These are phyloP conservation scores for Burhinus bistriatus DNA, from an alignment of 2,113 vertebrate species.

Conservation along the genomic window DNA sequence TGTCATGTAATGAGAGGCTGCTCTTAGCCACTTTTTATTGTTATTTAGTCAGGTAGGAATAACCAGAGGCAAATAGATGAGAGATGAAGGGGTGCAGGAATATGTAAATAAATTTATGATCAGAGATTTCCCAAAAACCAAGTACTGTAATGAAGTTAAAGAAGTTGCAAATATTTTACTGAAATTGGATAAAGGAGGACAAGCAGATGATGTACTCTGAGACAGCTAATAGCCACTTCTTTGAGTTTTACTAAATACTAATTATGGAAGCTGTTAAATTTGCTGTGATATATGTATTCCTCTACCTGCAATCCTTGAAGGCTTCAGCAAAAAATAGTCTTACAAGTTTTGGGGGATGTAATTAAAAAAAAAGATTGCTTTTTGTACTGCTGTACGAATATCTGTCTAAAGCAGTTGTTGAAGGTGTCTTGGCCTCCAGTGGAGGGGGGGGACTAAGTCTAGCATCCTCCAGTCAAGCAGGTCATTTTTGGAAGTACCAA, in stretches of 20 bases:
- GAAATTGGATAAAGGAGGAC: neutral
- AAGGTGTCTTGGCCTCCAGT: neutral
- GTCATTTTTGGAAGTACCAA: neutral
- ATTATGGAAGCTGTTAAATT: neutral
- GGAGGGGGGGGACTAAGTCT: neutral
- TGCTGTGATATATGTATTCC: neutral
- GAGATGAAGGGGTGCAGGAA: neutral
- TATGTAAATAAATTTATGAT: neutral
- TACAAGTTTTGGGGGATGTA: neutral
- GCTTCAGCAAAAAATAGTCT: neutral
- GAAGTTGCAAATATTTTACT: neutral
- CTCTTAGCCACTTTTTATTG: neutral
- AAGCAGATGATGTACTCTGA: neutral
- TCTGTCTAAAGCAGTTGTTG: neutral
- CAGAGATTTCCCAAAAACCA: neutral
- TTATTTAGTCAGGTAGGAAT: neutral
- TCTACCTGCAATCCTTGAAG: neutral
- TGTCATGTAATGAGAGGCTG: neutral
- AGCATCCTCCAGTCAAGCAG: neutral
- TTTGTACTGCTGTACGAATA: neutral
- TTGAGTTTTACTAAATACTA: neutral
- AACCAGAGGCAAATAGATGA: neutral
- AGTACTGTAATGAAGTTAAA: neutral
- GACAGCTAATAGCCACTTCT: neutral
- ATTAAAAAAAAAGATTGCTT: neutral